Percentiles rank a stretch among this genome's conserved stretches.
Evolutionary conservation across 1,140 invertebrate genomes (phyloP).

Genomic region (Cotesia typhae): DNA sequence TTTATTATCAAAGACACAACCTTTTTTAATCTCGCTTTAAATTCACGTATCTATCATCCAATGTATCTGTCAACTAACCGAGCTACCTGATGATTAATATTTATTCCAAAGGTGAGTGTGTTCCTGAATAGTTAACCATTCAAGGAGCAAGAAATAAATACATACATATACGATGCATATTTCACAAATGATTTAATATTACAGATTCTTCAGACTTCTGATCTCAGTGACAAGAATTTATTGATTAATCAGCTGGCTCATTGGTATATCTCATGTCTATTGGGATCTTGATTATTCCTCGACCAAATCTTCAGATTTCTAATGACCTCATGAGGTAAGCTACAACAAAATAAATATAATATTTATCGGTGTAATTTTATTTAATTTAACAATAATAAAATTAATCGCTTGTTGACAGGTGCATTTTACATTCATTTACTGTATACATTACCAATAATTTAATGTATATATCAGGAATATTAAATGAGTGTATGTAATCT

Average conservation of each 20-base stretch:
- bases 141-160: constrained; percentile 13
- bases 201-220: constrained; percentile 14
- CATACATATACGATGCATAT: constrained; percentile 4
- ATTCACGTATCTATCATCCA: not conserved
- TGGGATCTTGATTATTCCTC: not conserved
- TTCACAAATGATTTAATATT: constrained; percentile 8
- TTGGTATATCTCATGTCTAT: not conserved
- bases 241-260: not conserved
- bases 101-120: not conserved
- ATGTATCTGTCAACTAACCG: constrained; percentile 14
- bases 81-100: constrained; percentile 24
- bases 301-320: no score
- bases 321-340: no score
- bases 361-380: no score
- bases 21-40: constrained; percentile 2
- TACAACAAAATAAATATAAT: no score
- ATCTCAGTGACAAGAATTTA: constrained; percentile 13
- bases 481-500: no score
- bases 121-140: not conserved
- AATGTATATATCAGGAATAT: no score
- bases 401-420: no score
- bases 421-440: no score
- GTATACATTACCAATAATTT: no score
- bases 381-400: no score
- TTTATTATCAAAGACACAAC: not conserved